phyloP scores from a whole-genome alignment of 2,797 vertebrate species.

The Xenentodon cancila region DNA sequence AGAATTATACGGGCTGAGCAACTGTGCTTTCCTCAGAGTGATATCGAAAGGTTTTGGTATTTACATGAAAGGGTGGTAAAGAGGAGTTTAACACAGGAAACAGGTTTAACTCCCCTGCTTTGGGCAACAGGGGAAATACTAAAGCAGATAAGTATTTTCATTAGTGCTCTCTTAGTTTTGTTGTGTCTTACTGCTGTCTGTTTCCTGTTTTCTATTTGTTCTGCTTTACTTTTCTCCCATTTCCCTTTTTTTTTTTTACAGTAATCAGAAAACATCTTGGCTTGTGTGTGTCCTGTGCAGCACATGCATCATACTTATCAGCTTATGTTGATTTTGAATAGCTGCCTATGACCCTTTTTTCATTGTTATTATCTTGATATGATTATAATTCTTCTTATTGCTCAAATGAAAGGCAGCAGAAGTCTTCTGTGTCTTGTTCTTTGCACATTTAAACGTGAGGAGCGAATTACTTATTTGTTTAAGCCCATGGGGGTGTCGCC shows the following conservation, averaged over 20 bases:
- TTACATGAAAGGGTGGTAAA: conserved; percentile 81
- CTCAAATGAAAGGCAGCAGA: conserved; percentile 49
- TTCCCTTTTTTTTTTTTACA: conserved; percentile 20
- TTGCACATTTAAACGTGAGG: conserved; percentile 53
- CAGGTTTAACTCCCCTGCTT: conserved; percentile 78
- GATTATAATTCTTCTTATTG: conserved; percentile 1
- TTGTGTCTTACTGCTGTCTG: conserved; percentile 8
- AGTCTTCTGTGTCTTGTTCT: conserved; percentile 27
- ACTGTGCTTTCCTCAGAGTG: conserved; percentile 73
- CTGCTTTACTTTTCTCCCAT: background rate
- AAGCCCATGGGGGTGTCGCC: conserved; percentile 64
- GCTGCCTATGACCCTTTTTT: conserved; percentile 22
- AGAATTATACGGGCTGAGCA: conserved; percentile 68
- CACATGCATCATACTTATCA: conserved; percentile 21
- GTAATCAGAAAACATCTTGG: conserved; percentile 42
- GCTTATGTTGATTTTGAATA: conserved; percentile 47
- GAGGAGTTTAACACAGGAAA: conserved; percentile 80
- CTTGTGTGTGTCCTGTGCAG: conserved; percentile 20
- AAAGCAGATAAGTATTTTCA: conserved; percentile 41
- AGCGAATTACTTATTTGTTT: conserved; percentile 66
- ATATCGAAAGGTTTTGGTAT: conserved; percentile 80
- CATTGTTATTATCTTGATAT: conserved; percentile 8
- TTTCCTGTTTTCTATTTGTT: conserved; percentile 20
- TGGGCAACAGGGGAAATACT: conserved; percentile 62
- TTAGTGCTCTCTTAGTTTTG: conserved; percentile 29